Evolutionary conservation across 2,797 vertebrate genomes (phyloP).

Genomic region (Pagetopsis macropterus): DNA sequence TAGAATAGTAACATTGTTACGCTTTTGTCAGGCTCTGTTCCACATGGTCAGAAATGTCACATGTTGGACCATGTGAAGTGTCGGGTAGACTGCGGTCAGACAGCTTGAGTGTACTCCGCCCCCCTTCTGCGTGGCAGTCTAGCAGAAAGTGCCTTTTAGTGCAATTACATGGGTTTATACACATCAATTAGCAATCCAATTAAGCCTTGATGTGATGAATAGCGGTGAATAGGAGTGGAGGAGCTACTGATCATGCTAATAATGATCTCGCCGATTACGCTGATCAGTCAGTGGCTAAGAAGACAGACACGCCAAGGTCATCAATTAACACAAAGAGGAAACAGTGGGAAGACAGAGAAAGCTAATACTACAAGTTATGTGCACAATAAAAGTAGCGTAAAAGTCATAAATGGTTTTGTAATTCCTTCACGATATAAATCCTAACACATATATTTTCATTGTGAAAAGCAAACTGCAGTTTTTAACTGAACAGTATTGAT

Average conservation of each 20-base stretch:
- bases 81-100: slow-evolving; percentile 40
- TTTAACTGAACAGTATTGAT: slow-evolving; percentile 29
- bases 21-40: slow-evolving; percentile 5
- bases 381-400: slow-evolving; percentile 20
- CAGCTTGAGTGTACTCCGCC: slow-evolving; percentile 48
- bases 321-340: slow-evolving; percentile 68
- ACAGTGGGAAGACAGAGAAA: slow-evolving; percentile 6
- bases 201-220: slow-evolving; percentile 85
- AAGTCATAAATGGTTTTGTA: slow-evolving; percentile 17
- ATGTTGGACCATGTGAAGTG: slow-evolving; percentile 36
- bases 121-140: slow-evolving; percentile 46
- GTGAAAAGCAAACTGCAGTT: slow-evolving; percentile 1
- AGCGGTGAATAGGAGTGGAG: slow-evolving; percentile 70
- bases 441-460: slow-evolving; percentile 4
- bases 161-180: slow-evolving; percentile 85
- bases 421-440: background rate
- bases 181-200: slow-evolving; percentile 87
- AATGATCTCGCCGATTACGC: slow-evolving; percentile 79
- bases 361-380: slow-evolving; percentile 20
- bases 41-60: slow-evolving; percentile 23
- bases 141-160: slow-evolving; percentile 79
- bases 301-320: slow-evolving; percentile 78
- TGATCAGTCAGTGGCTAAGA: slow-evolving; percentile 76
- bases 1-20: background rate
- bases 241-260: slow-evolving; percentile 81